phyloP scores from a whole-genome alignment of 2,888 invertebrate species.

The Myopa testacea region DNA sequence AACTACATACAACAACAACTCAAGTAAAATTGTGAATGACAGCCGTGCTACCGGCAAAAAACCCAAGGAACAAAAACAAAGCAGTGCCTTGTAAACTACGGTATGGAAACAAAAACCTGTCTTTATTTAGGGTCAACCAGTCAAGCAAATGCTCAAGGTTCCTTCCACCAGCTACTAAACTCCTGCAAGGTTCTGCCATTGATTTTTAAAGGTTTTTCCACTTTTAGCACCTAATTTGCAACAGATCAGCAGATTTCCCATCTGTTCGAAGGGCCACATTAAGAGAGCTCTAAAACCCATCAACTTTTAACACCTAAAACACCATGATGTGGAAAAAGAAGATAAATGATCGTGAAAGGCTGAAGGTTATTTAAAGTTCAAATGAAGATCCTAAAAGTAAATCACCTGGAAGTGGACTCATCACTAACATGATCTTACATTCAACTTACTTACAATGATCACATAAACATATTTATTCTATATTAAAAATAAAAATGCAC shows the following conservation, averaged over 20 bases:
- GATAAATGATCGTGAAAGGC: no score
- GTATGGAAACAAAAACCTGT: not conserved
- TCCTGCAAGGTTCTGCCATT: slow-evolving; percentile 26
- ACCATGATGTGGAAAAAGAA: not conserved
- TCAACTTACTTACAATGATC: no score
- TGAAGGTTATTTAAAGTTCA: no score
- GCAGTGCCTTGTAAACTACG: not conserved
- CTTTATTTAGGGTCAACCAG: slow-evolving; percentile 12
- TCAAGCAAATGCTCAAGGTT: slow-evolving; percentile 27
- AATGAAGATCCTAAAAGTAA: no score
- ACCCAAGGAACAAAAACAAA: not conserved
- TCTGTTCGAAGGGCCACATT: no score
- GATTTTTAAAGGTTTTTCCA: slow-evolving; percentile 40
- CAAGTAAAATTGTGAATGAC: not conserved
- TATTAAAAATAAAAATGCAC: no score
- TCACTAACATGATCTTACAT: no score
- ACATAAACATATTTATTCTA: no score
- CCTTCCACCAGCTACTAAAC: not conserved
- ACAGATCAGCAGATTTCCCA: not conserved
- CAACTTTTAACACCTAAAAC: slow-evolving; percentile 19
- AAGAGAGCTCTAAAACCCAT: not conserved
- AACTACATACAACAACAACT: not conserved
- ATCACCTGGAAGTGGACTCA: no score
- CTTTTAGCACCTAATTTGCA: slow-evolving; percentile 41
- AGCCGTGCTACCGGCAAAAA: not conserved